Base-by-base conservation (phyloP, 2,113 vertebrate species). In the Xiphophorus couchianus region DNA sequence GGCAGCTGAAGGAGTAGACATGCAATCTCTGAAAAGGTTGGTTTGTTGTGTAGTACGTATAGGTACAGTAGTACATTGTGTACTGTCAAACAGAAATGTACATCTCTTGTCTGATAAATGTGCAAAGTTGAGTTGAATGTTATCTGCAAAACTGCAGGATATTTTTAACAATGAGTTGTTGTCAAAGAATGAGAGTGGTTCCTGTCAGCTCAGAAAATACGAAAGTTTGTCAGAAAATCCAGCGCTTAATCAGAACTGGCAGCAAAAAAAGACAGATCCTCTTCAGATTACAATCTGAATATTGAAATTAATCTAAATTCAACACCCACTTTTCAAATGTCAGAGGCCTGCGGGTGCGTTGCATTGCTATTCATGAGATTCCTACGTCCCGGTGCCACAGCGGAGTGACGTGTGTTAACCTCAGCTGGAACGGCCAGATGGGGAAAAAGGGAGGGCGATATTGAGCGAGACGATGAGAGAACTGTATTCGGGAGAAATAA, bases 351-450 rank as follows among this genome's bases (percentile, higher is more conserved):
- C 31, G 77, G 74, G 39, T 84, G 76, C 65, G 66, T n/a, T 42
- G 30, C 78, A 91, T 94, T 93, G 89, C 78, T 93, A 94, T 95
- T 95, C 93, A 94, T 95, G 92, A 94, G 90, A 94, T 92, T 92
- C 86, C 69, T 61, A 77, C 74, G 82, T 85, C 80, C 62, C 73
- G 61, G 86, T 73, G 76, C 80, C 60, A 61, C 66, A 70, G 83
- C 35, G 15, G 76, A 81, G 69, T 27, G 67, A 28, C 30, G 44
- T 61, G 76, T 68, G 64, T 73, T 83, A 89, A 85, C 82, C 90
- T 87, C 86, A 89, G 84, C 90, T 87, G 84, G 84, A 81, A 69
- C 66, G 60, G 66, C 65, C 73, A 84, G 81, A 84, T 73, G 81
- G 69, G 75, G n/a, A 58, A 66, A 60, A 67, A 63, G 63, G 30